A percentile compares a stretch with the other conserved stretches of the same genome.
phyloP scores from a whole-genome alignment of 2,113 vertebrate species.

The Cercopithecus mona region DNA sequence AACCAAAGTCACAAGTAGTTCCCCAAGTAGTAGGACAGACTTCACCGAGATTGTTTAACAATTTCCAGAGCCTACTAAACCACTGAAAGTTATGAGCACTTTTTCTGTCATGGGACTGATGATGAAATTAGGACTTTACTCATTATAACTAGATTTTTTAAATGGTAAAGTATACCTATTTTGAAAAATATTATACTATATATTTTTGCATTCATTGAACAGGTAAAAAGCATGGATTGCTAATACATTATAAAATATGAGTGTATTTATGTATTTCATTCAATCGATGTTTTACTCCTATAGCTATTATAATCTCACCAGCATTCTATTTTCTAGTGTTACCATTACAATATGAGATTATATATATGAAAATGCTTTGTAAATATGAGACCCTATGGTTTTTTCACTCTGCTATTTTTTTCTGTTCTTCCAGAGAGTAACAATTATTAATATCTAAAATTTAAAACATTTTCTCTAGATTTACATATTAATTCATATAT shows the following conservation, averaged over 20 bases:
- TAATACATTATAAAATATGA: constrained; percentile 20
- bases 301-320: neutral
- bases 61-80: constrained; percentile 7
- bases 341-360: neutral
- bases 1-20: neutral
- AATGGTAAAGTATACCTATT: neutral
- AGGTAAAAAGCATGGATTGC: neutral
- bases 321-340: neutral
- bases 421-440: neutral
- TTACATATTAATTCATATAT: neutral
- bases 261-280: constrained; percentile 19
- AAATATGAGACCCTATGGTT: neutral
- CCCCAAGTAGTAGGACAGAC: neutral
- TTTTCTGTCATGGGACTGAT: neutral
- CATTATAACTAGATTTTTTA: neutral
- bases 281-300: neutral
- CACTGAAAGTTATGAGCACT: neutral
- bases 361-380: neutral
- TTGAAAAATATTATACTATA: neutral
- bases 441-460: constrained; percentile 8
- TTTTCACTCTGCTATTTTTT: neutral
- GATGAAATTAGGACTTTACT: neutral
- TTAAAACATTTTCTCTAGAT: neutral
- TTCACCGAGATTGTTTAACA: neutral
- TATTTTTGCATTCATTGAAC: constrained; percentile 14